Evolutionary conservation across 2,113 vertebrate species (phyloP), one percentile per base, ranked within the genome.

Genomic region (Oncorhynchus mykiss): DNA sequence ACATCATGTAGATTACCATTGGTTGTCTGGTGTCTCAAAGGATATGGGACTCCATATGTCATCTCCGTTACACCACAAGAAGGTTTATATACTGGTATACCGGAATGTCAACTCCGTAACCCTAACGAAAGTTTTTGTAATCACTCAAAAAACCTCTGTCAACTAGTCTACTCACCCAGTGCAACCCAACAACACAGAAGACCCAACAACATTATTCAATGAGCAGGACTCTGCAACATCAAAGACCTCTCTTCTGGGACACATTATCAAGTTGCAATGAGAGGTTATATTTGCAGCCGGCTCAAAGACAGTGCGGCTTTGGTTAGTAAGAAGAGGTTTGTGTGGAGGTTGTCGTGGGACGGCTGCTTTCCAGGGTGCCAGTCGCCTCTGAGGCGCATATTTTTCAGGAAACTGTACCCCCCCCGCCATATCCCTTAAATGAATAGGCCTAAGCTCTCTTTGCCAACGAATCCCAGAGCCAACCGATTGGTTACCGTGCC

Each of bases 211-310:
- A 45, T 24, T 74, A 67, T 31, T 75, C 27, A 27, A 25, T 39
- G 27, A 70, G 25, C 60, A 70, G 45, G 25, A 24, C 48, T 62
- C 59, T 62, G 59, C 20, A 70, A 20, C 67, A 49, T 70, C 67
- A 70, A 70, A 70, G n/a, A 70, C 16, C 31, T n/a, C n/a, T 62
- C 59, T 22, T 45, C 67, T 39, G 39, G 39, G 66, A 74, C 51
- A 9, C 25, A 39, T 78, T 68, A 79, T 80, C 39, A 34, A 48
- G 80, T 79, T 72, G 31, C 59, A 78, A 67, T 59, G 45, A 25
- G 34, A 71, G n/a, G 34, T 13, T 70, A 57, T 70, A 57, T 66
- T 45, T 78, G 22, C 24, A 7, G 20, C 67, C n/a, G 45, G 22
- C 54, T 51, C 49, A 75, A 70, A 70, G 14, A 27, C 51, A 76